Evolutionary conservation across 2,113 vertebrate genomes (phyloP).

Genomic region (Poeciliopsis prolifica): DNA sequence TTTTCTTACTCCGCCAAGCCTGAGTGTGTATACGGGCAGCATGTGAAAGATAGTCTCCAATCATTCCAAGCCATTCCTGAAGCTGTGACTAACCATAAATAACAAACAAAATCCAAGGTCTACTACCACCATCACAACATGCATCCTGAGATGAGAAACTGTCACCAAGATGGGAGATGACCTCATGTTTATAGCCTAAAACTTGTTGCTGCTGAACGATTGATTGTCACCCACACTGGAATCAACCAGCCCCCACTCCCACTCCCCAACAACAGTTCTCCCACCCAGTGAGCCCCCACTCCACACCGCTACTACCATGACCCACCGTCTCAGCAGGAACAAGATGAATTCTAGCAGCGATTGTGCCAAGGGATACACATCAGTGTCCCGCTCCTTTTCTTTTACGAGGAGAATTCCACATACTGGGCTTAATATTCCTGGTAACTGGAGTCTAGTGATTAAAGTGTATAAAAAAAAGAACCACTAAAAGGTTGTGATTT

Average conservation of each 20-base stretch:
- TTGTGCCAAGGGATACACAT: slow-evolving; percentile 75
- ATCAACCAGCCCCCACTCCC: slow-evolving; percentile 10
- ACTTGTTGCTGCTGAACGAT: slow-evolving; percentile 80
- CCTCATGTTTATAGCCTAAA: slow-evolving; percentile 79
- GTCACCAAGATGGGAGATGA: slow-evolving; percentile 68
- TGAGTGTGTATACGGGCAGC: slow-evolving; percentile 32
- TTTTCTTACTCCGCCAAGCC: slow-evolving; percentile 9
- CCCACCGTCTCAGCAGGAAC: slow-evolving; percentile 59
- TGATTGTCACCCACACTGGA: slow-evolving; percentile 65
- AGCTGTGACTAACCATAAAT: slow-evolving; percentile 80
- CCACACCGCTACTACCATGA: slow-evolving; percentile 14
- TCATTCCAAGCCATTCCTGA: slow-evolving; percentile 75
- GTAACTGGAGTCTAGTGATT: slow-evolving; percentile 81
- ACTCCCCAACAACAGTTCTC: neutral
- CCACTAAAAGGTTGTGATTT: slow-evolving; percentile 83
- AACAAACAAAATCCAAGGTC: slow-evolving; percentile 83
- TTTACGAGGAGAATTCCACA: slow-evolving; percentile 79
- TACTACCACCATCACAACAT: slow-evolving; percentile 57
- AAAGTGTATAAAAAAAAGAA: slow-evolving; percentile 80
- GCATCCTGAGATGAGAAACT: slow-evolving; percentile 75
- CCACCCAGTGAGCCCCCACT: neutral
- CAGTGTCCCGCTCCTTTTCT: slow-evolving; percentile 64
- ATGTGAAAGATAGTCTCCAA: slow-evolving; percentile 69
- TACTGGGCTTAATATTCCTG: slow-evolving; percentile 75
- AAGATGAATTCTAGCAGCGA: slow-evolving; percentile 67